Evolutionary conservation across 2,888 invertebrate species (phyloP).

Genomic region (Hoplodrina blanda): DNA sequence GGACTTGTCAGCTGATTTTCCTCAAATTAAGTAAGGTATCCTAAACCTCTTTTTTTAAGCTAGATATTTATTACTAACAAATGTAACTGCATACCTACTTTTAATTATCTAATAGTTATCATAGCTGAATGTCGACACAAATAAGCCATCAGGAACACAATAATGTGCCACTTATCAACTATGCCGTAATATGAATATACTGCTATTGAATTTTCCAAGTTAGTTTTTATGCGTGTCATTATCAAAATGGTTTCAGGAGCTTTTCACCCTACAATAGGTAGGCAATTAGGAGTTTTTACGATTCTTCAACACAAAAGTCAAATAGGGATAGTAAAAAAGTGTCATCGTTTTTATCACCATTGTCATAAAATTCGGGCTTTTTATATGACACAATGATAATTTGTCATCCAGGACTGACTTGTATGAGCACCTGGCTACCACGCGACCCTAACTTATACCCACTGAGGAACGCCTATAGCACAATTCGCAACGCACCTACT

Average conservation of each 20-base stretch:
- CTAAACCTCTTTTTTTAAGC: too few species aligned
- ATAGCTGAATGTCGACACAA: constrained; percentile 10
- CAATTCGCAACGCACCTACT: constrained; percentile 86
- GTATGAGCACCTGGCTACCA: constrained; percentile 83
- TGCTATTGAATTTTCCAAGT: constrained; percentile 35
- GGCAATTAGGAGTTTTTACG: constrained; percentile 65
- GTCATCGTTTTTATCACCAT: constrained; percentile 78
- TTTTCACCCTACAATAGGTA: constrained; percentile 49
- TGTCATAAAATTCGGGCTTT: constrained; percentile 77
- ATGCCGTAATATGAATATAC: constrained; percentile 26
- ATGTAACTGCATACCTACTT: not conserved
- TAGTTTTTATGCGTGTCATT: constrained; percentile 46
- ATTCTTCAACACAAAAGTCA: constrained; percentile 70
- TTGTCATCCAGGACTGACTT: constrained; percentile 85
- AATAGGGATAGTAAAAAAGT: constrained; percentile 75
- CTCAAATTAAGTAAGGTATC: too few species aligned
- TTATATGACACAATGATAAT: constrained; percentile 86
- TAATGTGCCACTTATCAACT: constrained; percentile 33
- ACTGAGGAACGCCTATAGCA: constrained; percentile 64
- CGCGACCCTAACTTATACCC: constrained; percentile 78
- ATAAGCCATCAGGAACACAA: constrained; percentile 25
- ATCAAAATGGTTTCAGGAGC: constrained; percentile 57
- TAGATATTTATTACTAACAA: too few species aligned
- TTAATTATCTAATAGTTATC: not conserved
- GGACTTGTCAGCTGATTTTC: too few species aligned